Conservation (phyloP, 1,140 invertebrate genomes). For the Dreissena rostriformis region DNA sequence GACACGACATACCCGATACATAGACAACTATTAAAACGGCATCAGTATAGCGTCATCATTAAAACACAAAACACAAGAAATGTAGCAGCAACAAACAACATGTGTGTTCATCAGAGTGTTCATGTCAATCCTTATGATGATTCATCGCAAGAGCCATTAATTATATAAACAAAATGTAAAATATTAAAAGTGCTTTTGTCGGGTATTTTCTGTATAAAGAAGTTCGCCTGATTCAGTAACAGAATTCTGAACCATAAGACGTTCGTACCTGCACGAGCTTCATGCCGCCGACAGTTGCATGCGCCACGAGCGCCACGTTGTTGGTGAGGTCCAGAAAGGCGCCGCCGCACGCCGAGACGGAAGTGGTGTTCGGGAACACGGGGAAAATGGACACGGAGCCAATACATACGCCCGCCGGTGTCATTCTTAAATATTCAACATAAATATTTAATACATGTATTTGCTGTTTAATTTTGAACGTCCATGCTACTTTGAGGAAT, state of each 20-base stretch:
- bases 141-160: neutral
- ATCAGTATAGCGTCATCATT: too few species aligned
- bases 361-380: conserved; percentile 7
- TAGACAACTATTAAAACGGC: too few species aligned
- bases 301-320: conserved; percentile 12
- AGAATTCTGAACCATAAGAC: neutral
- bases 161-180: neutral
- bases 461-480: too few species aligned
- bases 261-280: conserved; percentile 26
- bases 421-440: too few species aligned
- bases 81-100: neutral
- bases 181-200: neutral
- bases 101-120: neutral
- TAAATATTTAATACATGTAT: too few species aligned
- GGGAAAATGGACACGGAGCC: conserved; percentile 37
- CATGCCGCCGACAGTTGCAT: conserved; percentile 32
- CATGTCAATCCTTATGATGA: neutral
- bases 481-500: too few species aligned
- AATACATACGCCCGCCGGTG: conserved; percentile 6
- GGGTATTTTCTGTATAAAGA: neutral
- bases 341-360: conserved; percentile 29
- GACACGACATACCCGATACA: too few species aligned
- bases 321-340: conserved; percentile 38
- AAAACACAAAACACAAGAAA: too few species aligned
- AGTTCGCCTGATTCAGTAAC: neutral